Evolutionary conservation across 2,797 vertebrate species (phyloP).

Genomic region (Pseudomugil gertrudae): DNA sequence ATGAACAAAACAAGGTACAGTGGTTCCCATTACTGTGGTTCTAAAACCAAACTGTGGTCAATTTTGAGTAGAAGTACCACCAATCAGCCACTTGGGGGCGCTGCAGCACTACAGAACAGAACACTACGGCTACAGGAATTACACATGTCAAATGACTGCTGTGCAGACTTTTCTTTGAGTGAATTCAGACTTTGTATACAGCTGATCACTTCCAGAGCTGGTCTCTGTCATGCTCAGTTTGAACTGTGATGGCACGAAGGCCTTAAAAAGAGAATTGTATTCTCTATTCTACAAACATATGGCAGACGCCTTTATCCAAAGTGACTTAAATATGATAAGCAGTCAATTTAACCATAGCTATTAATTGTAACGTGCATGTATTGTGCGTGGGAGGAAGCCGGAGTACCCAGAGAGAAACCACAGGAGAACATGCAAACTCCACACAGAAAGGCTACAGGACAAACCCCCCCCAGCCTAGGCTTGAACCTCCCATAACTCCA

Average conservation of each 20-base stretch:
- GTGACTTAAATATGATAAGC: no score
- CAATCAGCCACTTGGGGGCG: conserved; percentile 52
- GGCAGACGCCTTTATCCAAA: no score
- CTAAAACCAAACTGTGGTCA: not conserved
- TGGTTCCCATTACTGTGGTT: no score
- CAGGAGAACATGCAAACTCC: no score
- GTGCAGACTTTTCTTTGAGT: not conserved
- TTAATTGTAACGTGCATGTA: no score
- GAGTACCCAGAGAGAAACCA: no score
- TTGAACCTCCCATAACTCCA: no score
- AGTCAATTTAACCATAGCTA: no score
- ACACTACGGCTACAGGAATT: not conserved
- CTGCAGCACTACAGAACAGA: conserved; percentile 7
- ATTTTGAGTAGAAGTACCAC: conserved; percentile 23
- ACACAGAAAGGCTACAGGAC: no score
- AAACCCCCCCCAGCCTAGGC: no score
- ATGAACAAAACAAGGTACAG: not conserved
- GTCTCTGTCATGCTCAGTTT: not conserved
- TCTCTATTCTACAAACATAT: no score
- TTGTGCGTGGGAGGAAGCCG: no score
- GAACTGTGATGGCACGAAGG: not conserved
- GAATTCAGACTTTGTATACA: not conserved
- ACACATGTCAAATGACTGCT: not conserved
- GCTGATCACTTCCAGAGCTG: not conserved
- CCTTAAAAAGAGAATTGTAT: not conserved